phyloP scores from a whole-genome alignment of 2,797 vertebrate species.

The Meriones psammophilus region DNA sequence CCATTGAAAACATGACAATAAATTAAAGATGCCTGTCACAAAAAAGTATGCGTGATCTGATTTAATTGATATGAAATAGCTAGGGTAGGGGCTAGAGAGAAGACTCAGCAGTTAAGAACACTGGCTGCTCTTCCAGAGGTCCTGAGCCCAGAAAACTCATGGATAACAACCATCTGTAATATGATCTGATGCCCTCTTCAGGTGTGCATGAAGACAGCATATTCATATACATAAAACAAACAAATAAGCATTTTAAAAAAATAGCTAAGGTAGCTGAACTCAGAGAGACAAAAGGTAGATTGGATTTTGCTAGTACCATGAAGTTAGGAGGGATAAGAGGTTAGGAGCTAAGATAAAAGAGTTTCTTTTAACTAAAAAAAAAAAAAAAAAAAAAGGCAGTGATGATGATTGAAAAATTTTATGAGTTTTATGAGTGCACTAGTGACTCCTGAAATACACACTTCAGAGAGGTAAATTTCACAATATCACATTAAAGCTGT shows the following conservation, averaged over 20 bases:
- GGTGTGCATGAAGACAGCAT: too few species aligned
- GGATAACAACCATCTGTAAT: too few species aligned
- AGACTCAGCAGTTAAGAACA: too few species aligned
- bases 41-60: background rate
- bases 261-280: background rate
- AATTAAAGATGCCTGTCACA: constrained; percentile 5
- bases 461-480: constrained; percentile 2
- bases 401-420: background rate
- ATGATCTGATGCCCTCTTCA: too few species aligned
- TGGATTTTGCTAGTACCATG: background rate
- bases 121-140: too few species aligned
- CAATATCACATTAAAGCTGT: background rate
- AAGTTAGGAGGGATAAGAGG: background rate
- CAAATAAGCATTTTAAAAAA: background rate
- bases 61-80: background rate
- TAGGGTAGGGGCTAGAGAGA: background rate
- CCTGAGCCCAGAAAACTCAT: too few species aligned
- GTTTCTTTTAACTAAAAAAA: background rate
- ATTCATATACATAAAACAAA: too few species aligned
- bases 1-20: background rate
- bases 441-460: background rate
- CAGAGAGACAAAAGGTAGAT: background rate
- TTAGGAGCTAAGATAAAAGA: background rate
- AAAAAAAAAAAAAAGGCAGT: background rate
- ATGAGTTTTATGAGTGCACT: background rate